Evolutionary conservation across 2,797 vertebrate genomes (phyloP).

Genomic region (Phoeniculus purpureus): DNA sequence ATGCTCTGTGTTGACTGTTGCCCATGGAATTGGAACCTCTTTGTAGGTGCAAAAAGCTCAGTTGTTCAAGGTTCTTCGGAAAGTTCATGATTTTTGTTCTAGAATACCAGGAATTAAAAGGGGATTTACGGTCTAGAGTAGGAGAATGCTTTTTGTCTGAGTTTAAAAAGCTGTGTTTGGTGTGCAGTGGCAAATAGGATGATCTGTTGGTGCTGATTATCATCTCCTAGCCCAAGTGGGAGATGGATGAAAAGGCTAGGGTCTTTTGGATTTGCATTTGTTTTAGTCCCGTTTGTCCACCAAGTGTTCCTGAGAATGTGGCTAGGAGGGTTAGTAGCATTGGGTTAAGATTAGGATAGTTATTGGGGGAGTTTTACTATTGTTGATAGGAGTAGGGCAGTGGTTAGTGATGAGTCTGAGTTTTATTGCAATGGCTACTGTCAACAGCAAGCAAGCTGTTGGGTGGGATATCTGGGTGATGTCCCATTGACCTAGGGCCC

Average conservation of each 20-base stretch:
- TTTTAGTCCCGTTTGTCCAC: rapidly evolving
- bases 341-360: neutral
- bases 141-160: neutral
- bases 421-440: neutral
- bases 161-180: neutral
- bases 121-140: neutral
- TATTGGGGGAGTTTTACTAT: neutral
- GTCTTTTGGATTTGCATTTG: neutral
- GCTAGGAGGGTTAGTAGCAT: rapidly evolving
- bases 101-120: neutral
- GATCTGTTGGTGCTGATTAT: neutral
- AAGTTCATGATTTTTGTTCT: neutral
- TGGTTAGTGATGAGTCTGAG: neutral
- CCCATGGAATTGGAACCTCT: neutral
- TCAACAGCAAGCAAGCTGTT: neutral
- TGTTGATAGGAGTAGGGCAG: neutral
- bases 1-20: neutral
- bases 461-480: neutral
- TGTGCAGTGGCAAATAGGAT: neutral
- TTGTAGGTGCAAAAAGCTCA: neutral
- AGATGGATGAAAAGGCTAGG: neutral
- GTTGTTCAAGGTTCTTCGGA: neutral
- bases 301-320: rapidly evolving
- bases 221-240: neutral
- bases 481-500: too few species aligned